phyloP scores from a whole-genome alignment of 2,797 vertebrate species.

The Hemibagrus guttatus region DNA sequence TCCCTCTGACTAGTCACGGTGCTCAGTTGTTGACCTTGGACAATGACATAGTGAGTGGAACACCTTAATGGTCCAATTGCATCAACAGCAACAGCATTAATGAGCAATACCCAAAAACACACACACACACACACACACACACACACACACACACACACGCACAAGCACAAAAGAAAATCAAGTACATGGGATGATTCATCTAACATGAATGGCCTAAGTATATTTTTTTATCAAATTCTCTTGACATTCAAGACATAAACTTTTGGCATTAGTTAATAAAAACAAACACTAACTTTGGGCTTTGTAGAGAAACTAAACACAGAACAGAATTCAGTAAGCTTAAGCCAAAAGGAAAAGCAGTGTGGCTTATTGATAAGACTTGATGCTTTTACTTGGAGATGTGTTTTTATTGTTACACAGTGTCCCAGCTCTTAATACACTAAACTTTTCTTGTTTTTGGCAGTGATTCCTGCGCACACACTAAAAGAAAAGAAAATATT shows the following conservation, averaged over 20 bases:
- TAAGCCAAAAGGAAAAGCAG: background rate
- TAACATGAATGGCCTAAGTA: background rate
- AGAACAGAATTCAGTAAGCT: background rate
- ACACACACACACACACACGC: constrained; percentile 24
- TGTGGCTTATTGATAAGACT: constrained; percentile 12
- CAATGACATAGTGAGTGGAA: constrained; percentile 52
- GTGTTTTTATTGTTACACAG: constrained; percentile 14
- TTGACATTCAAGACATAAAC: background rate
- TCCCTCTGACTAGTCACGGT: constrained; percentile 32
- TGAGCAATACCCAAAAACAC: constrained; percentile 37
- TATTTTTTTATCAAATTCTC: no score
- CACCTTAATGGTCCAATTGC: constrained; percentile 47
- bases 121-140: background rate
- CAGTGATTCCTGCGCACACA: background rate
- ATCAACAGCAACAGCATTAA: constrained; percentile 58
- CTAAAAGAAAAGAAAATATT: constrained; percentile 7
- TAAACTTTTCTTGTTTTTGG: constrained; percentile 2
- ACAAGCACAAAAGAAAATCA: background rate
- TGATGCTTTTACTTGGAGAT: background rate
- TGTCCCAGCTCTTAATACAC: background rate
- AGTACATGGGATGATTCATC: constrained; percentile 46
- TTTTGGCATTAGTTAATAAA: background rate
- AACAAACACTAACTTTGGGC: background rate
- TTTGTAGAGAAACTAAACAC: background rate
- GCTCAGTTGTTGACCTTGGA: constrained; percentile 54